These are phyloP conservation scores for Malurus elegans DNA, from an alignment of 2,113 vertebrate species.

Conservation along the genomic window DNA sequence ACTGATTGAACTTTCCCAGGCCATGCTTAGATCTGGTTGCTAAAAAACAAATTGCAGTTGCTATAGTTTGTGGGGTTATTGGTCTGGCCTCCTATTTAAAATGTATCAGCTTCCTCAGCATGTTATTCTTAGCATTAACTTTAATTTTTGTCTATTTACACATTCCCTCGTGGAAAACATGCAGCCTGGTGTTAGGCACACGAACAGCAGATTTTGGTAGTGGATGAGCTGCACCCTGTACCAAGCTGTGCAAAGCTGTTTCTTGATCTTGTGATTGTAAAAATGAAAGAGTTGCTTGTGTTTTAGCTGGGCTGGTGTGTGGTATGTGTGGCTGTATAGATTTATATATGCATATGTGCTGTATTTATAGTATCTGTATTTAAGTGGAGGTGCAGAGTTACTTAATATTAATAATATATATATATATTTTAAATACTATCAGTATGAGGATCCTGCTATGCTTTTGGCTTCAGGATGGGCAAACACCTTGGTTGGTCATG, in stretches of 20 bases:
- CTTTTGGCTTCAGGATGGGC: neutral
- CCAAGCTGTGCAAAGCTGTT: neutral
- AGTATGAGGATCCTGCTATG: neutral
- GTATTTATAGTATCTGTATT: neutral
- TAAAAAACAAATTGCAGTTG: neutral
- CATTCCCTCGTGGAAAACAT: neutral
- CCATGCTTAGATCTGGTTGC: neutral
- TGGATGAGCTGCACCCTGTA: neutral
- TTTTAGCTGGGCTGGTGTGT: neutral
- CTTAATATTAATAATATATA: neutral
- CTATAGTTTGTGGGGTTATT: neutral
- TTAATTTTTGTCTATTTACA: neutral
- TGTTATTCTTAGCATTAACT: neutral
- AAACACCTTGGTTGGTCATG: neutral
- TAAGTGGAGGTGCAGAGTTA: neutral
- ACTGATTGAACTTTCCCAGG: neutral
- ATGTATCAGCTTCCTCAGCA: neutral
- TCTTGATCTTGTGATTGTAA: neutral
- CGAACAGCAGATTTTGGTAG: neutral
- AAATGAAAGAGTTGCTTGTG: slow-evolving; percentile 4
- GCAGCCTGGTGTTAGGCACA: neutral
- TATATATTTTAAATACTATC: neutral
- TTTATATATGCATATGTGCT: neutral
- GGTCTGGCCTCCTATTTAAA: neutral
- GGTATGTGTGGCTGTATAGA: neutral